A percentile compares a stretch with the other conserved stretches of the same genome.
Conservation (phyloP, 2,797 vertebrate species). For the Pangasius krempfi region DNA sequence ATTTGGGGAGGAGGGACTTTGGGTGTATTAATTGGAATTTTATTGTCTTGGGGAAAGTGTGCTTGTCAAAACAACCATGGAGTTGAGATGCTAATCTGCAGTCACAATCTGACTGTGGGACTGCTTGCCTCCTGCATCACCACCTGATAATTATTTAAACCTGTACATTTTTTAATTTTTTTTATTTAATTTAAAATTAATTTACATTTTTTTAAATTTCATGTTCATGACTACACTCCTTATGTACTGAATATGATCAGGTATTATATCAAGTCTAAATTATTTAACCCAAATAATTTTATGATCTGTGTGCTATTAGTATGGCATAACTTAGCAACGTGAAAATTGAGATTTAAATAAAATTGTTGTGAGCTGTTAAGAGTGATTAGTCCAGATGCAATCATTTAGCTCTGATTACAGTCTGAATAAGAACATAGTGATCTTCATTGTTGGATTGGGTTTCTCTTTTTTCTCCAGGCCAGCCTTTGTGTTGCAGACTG, state of each 20-base stretch:
- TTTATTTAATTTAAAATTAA: no score
- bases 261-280: conserved; percentile 14
- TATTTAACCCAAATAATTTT: background rate
- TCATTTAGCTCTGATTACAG: conserved; percentile 34
- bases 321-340: background rate
- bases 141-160: background rate
- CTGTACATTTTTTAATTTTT: no score
- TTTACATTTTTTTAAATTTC: background rate
- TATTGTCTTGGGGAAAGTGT: background rate
- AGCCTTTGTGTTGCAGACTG: conserved; percentile 29
- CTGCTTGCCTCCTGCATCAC: background rate
- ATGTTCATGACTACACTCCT: background rate
- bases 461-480: conserved; percentile 30
- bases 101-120: background rate
- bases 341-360: background rate
- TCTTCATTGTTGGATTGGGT: conserved; percentile 18
- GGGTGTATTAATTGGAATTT: background rate
- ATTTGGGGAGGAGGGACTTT: background rate
- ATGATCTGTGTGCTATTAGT: background rate
- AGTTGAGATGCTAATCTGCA: background rate
- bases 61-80: background rate
- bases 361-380: conserved; percentile 11
- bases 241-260: background rate
- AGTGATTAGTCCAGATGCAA: conserved; percentile 15
- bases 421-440: conserved; percentile 30